Conservation (phyloP, 2,113 vertebrate species). For the Corynorhinus townsendii region DNA sequence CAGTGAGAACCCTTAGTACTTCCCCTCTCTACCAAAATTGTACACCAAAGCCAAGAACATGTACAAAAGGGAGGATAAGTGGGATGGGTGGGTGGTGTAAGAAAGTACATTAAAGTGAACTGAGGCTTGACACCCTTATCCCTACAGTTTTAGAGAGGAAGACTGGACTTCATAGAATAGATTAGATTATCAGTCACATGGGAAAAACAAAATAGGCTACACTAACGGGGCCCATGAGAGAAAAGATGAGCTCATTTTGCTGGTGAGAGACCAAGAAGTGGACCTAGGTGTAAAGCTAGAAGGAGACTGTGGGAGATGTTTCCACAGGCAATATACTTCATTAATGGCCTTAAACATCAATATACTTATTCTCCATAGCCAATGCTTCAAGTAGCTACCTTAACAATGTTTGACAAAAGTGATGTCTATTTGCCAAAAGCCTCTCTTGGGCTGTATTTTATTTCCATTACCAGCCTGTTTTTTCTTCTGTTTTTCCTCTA, state of each 20-base stretch:
- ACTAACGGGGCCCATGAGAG: neutral
- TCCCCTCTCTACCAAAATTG: neutral
- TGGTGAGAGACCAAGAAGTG: neutral
- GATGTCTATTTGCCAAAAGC: slow-evolving; percentile 24
- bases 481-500: neutral
- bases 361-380: neutral
- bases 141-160: neutral
- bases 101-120: neutral
- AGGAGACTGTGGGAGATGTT: neutral
- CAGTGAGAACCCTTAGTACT: neutral
- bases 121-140: neutral
- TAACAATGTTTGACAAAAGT: slow-evolving; percentile 14
- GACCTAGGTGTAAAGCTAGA: neutral
- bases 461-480: neutral
- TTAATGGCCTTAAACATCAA: neutral
- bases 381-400: neutral
- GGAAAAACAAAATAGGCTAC: neutral
- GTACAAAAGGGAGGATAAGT: neutral
- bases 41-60: neutral
- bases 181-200: neutral
- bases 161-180: neutral
- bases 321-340: neutral
- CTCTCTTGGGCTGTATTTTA: slow-evolving; percentile 31
- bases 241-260: neutral
- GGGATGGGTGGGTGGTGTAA: fast-evolving